These are phyloP conservation scores for Phaedon cochleariae DNA, from an alignment of 2,888 invertebrate genomes.

Conservation along the genomic window DNA sequence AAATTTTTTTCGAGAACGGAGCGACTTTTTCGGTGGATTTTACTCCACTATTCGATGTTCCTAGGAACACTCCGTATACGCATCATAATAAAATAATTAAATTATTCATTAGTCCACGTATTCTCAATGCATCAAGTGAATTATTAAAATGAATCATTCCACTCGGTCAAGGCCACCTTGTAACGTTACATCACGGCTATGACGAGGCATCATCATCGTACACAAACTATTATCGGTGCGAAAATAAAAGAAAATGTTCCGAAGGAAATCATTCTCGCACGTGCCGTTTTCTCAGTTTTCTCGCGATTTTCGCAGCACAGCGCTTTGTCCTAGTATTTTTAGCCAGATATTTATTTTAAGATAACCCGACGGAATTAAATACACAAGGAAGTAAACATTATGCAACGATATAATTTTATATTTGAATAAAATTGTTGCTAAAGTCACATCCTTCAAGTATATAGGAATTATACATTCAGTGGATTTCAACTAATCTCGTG, in stretches of 20 bases:
- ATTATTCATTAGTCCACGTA: constrained; percentile 25
- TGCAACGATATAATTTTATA: constrained; percentile 23
- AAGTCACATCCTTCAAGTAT: constrained; percentile 16
- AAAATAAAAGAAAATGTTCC: background rate
- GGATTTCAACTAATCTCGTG: constrained; percentile 23
- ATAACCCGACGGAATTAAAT: constrained; percentile 26
- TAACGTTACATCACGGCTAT: constrained; percentile 16
- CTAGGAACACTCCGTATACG: background rate
- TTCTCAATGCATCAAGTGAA: constrained; percentile 28
- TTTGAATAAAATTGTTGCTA: constrained; percentile 11
- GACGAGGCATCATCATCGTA: background rate
- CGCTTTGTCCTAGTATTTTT: constrained; percentile 24
- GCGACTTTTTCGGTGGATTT: too few relatives aligned
- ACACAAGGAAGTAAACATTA: constrained; percentile 35
- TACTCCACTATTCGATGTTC: background rate
- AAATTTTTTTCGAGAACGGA: too few relatives aligned
- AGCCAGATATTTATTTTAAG: constrained; percentile 31
- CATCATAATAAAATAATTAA: constrained; percentile 11
- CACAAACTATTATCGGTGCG: background rate
- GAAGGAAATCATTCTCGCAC: constrained; percentile 4
- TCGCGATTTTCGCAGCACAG: background rate
- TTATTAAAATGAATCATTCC: constrained; percentile 33
- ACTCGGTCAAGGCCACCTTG: constrained; percentile 31
- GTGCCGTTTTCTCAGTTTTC: background rate
- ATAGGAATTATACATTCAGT: constrained; percentile 1